phyloP scores from a whole-genome alignment of 2,888 invertebrate genomes.

The Cryptophagus acutangulus region DNA sequence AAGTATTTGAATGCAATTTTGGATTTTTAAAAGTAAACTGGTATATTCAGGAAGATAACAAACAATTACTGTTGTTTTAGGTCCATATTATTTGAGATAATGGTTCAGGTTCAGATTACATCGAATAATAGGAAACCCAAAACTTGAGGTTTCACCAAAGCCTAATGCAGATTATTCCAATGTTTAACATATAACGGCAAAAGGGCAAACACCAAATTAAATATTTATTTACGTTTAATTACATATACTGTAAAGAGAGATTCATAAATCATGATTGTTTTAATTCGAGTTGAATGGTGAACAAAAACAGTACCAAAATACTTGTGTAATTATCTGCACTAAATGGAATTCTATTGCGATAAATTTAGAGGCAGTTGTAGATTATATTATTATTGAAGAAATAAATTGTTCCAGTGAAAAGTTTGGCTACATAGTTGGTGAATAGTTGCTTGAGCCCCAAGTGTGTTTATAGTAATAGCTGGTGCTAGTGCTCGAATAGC shows the following conservation, averaged over 20 bases:
- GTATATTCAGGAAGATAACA: conserved; percentile 1
- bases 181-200: background rate
- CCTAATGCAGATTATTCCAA: background rate
- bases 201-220: background rate
- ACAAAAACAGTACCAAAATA: background rate
- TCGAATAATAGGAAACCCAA: background rate
- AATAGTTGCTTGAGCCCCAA: background rate
- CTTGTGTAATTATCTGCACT: background rate
- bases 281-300: background rate
- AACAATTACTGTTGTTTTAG: too few species aligned
- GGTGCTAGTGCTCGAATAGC: background rate
- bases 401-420: background rate
- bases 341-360: background rate
- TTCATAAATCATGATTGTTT: background rate
- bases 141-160: background rate
- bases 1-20: too few species aligned
- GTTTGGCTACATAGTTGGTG: background rate
- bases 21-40: background rate
- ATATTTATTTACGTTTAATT: background rate
- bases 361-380: background rate
- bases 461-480: background rate
- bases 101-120: background rate
- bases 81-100: too few species aligned
- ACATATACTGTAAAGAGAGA: background rate
- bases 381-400: conserved; percentile 1